Evolutionary conservation across 2,113 vertebrate species (phyloP).

Genomic region (Scophthalmus maximus): DNA sequence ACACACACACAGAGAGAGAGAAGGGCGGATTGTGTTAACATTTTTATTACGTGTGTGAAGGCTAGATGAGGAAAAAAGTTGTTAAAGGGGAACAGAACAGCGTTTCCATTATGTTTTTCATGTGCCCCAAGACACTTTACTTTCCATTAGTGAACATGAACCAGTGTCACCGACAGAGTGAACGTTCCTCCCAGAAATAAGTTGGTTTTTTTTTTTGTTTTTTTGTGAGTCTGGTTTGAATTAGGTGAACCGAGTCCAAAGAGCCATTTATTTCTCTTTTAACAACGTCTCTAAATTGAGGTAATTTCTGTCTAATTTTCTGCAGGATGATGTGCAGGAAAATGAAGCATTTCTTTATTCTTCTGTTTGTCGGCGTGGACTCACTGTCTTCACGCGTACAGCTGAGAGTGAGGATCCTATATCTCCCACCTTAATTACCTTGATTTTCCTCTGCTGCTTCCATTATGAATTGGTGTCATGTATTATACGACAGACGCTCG

Average conservation of each 20-base stretch:
- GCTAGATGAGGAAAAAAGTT: constrained; percentile 64
- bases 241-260: neutral
- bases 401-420: constrained; percentile 10
- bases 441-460: constrained; percentile 30
- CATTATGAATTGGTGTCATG: constrained; percentile 18
- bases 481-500: constrained; percentile 33
- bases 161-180: constrained; percentile 51
- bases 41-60: constrained; percentile 65
- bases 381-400: constrained; percentile 5
- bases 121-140: constrained; percentile 64
- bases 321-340: constrained; percentile 1
- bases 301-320: constrained; percentile 11
- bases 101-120: constrained; percentile 70
- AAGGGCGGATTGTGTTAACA: constrained; percentile 60
- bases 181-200: too few species aligned
- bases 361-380: constrained; percentile 8
- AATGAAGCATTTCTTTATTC: neutral
- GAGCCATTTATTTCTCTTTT: neutral
- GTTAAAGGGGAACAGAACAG: constrained; percentile 60
- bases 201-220: too few species aligned
- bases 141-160: constrained; percentile 69
- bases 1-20: constrained; percentile 29
- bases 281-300: neutral
- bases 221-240: constrained; percentile 26
- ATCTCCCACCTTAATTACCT: constrained; percentile 31